phyloP scores from a whole-genome alignment of 2,888 invertebrate genomes.

The Folsomia candida region DNA sequence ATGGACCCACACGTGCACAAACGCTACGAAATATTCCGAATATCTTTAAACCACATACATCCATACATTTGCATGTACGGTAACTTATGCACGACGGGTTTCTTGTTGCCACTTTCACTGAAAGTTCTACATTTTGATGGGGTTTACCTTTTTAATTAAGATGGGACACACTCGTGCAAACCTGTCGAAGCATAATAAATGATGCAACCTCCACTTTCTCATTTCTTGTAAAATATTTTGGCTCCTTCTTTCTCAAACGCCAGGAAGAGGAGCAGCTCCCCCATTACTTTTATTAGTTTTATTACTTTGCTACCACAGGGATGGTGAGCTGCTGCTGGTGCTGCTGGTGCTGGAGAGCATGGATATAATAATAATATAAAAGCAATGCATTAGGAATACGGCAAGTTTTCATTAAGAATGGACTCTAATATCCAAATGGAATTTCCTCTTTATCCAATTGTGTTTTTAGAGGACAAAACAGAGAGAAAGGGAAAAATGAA shows the following conservation, averaged over 20 bases:
- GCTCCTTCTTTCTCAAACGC: neutral
- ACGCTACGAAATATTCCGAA: neutral
- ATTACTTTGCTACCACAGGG: slow-evolving; percentile 2
- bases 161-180: no score
- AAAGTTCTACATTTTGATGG: no score
- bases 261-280: neutral
- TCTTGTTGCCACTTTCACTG: neutral
- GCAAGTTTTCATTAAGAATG: neutral
- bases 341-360: neutral
- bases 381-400: neutral
- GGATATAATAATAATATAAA: neutral
- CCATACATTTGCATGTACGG: no score
- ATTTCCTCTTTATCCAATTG: neutral
- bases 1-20: no score
- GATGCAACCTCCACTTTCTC: no score
- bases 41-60: no score
- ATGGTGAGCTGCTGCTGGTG: neutral
- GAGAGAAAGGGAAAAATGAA: neutral
- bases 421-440: neutral
- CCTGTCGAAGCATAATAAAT: no score
- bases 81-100: neutral
- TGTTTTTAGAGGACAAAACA: neutral
- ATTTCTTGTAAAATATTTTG: neutral
- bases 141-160: neutral
- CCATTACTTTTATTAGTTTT: slow-evolving; percentile 9